These are phyloP conservation scores for Cherax destructor DNA, from an alignment of 1,140 invertebrate genomes.

Conservation along the genomic window DNA sequence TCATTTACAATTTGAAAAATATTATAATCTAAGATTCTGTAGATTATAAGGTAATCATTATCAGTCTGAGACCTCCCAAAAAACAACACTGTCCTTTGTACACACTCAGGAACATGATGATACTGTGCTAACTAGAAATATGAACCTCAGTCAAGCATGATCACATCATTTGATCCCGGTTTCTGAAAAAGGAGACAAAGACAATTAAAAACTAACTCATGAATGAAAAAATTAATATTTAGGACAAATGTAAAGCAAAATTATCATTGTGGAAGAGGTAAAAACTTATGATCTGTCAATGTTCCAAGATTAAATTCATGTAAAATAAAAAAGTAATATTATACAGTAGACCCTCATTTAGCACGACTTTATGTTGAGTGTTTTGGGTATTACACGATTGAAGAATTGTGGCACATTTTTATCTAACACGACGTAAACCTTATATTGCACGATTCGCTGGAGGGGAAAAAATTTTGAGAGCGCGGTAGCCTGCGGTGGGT, in stretches of 20 bases:
- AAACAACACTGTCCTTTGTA: slow-evolving; percentile 32
- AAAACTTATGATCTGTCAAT: too few relatives aligned
- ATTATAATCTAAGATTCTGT: not conserved
- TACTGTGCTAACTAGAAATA: too few relatives aligned
- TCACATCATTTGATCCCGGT: slow-evolving; percentile 42
- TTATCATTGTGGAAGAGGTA: not conserved
- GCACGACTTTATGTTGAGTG: too few relatives aligned
- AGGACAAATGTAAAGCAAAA: not conserved
- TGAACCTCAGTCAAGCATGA: slow-evolving; percentile 46
- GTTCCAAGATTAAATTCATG: too few relatives aligned
- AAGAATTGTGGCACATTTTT: too few relatives aligned
- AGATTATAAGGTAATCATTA: not conserved
- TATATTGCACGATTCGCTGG: too few relatives aligned
- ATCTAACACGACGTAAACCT: too few relatives aligned
- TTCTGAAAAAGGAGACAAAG: slow-evolving; percentile 34
- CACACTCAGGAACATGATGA: slow-evolving; percentile 16
- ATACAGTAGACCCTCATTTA: too few relatives aligned
- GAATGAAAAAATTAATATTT: not conserved
- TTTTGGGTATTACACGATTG: too few relatives aligned
- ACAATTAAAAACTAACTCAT: not conserved
- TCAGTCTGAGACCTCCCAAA: not conserved
- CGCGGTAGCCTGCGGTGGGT: too few relatives aligned
- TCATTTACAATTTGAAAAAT: slow-evolving; percentile 2
- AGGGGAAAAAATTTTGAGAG: too few relatives aligned
- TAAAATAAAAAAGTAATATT: too few relatives aligned